These are phyloP conservation scores for Drosophila hamatofila DNA, from an alignment of 2,888 invertebrate genomes.

Conservation along the genomic window DNA sequence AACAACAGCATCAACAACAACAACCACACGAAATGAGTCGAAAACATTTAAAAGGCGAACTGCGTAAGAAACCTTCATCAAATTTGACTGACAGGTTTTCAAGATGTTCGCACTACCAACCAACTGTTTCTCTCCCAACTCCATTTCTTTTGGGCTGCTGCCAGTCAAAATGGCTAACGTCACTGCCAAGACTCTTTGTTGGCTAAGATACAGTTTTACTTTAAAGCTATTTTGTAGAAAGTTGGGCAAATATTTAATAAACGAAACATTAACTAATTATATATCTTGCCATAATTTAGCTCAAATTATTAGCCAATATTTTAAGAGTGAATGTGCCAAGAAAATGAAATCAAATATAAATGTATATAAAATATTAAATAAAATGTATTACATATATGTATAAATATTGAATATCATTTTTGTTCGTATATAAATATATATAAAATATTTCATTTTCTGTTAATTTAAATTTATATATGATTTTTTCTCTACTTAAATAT, in stretches of 20 bases:
- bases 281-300: neutral
- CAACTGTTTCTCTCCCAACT: conserved; percentile 58
- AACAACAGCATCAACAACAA: conserved; percentile 25
- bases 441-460: neutral
- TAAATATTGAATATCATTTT: neutral
- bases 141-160: conserved; percentile 51
- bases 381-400: neutral
- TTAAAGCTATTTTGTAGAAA: conserved; percentile 2
- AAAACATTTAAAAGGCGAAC: conserved; percentile 72
- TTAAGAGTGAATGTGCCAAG: neutral
- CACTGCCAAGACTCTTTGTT: conserved; percentile 23
- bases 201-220: neutral
- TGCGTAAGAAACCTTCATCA: conserved; percentile 83
- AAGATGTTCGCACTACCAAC: conserved; percentile 83
- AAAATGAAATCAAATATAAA: neutral
- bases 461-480: neutral
- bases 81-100: conserved; percentile 84
- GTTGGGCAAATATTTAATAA: conserved; percentile 1
- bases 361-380: neutral
- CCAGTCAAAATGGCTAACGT: conserved; percentile 55
- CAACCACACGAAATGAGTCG: conserved; percentile 48
- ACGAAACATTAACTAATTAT: neutral
- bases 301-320: neutral
- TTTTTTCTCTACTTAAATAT: neutral
- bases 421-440: neutral